Evolutionary conservation across 2,113 vertebrate genomes (phyloP).

Genomic region (Pithys albifrons): DNA sequence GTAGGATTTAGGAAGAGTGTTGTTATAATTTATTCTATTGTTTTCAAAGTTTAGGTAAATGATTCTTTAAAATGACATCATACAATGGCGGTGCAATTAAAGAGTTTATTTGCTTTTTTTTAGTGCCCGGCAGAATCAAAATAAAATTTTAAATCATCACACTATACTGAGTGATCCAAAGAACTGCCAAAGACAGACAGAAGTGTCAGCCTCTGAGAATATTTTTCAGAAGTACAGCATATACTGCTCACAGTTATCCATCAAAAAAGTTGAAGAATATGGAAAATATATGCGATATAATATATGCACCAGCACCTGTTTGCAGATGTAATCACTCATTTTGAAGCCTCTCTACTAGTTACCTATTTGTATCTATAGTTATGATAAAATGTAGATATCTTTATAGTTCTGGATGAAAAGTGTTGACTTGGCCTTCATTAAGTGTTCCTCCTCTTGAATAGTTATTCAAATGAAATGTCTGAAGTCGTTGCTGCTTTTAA

Average conservation of each 20-base stretch:
- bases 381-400: not conserved
- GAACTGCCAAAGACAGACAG: not conserved
- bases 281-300: not conserved
- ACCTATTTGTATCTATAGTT: not conserved
- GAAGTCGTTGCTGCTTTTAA: not conserved
- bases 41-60: not conserved
- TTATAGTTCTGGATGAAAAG: not conserved
- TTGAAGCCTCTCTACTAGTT: not conserved
- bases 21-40: not conserved
- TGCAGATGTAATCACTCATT: not conserved
- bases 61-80: not conserved
- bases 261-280: not conserved
- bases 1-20: not conserved
- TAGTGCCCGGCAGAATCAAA: not conserved
- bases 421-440: not conserved
- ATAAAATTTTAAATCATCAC: not conserved
- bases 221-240: not conserved
- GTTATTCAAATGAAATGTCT: not conserved
- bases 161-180: not conserved
- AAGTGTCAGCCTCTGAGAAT: not conserved
- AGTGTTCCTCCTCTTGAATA: not conserved
- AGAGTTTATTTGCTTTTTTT: not conserved
- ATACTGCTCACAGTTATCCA: not conserved
- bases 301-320: not conserved
- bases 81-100: not conserved